Conservation (phyloP, 2,113 vertebrate genomes). For the Ondatra zibethicus region DNA sequence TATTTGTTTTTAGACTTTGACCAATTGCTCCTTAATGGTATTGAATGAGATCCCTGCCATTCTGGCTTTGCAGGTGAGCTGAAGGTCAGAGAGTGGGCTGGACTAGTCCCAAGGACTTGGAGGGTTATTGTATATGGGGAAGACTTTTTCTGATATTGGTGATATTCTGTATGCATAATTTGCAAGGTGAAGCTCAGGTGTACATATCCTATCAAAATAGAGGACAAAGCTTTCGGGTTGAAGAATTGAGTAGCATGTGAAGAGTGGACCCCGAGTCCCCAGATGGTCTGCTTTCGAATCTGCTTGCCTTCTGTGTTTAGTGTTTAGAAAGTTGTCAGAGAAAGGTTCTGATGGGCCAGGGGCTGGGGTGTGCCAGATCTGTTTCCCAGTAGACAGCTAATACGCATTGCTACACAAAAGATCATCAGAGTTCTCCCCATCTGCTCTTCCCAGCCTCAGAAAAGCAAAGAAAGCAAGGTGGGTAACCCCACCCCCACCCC, state of each 20-base stretch:
- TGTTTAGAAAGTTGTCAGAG: not conserved
- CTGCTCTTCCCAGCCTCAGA: not conserved
- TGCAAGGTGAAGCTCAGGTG: not conserved
- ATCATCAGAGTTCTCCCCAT: too few relatives aligned
- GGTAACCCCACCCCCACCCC: rapidly evolving
- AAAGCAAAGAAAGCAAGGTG: not conserved
- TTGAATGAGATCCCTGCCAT: constrained; percentile 62
- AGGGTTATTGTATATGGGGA: rapidly evolving
- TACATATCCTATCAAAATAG: not conserved
- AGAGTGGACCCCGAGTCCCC: not conserved
- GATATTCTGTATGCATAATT: not conserved
- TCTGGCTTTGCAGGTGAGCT: constrained; percentile 62
- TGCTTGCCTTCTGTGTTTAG: not conserved
- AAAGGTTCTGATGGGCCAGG: not conserved
- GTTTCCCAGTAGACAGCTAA: not conserved
- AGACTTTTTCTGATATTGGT: not conserved
- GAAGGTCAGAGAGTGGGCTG: not conserved
- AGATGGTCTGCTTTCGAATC: not conserved
- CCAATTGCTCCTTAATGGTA: constrained; percentile 60
- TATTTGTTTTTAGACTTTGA: constrained; percentile 72
- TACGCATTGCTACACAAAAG: not conserved
- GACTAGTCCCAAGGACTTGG: constrained; percentile 5
- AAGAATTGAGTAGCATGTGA: not conserved
- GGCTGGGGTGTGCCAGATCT: not conserved
- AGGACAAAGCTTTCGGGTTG: constrained; percentile 10